These are phyloP conservation scores for Phrixothrix hirtus DNA, from an alignment of 2,888 invertebrate species.

Conservation along the genomic window DNA sequence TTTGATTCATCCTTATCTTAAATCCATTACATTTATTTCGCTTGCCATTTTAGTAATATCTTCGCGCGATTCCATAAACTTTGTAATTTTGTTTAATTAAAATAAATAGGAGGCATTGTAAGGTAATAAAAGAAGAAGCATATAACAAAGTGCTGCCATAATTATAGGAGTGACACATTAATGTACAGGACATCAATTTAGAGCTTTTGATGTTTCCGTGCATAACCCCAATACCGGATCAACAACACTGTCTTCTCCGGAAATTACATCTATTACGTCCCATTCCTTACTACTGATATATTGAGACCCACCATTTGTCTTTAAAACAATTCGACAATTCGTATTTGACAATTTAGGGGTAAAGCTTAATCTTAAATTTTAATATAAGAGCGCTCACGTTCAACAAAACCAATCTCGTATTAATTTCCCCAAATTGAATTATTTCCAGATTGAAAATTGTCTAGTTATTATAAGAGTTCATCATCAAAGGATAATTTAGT, in stretches of 20 bases:
- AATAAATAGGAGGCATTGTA: too few relatives aligned
- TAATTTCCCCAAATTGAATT: conserved; percentile 30
- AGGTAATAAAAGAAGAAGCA: too few relatives aligned
- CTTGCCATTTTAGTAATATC: too few relatives aligned
- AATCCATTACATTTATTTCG: too few relatives aligned
- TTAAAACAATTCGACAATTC: neutral
- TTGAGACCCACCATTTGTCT: conserved; percentile 10
- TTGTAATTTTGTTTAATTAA: too few relatives aligned
- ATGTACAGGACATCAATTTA: conserved; percentile 6
- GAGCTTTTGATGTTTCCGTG: conserved; percentile 21
- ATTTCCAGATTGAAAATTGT: conserved; percentile 30
- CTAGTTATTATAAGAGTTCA: conserved; percentile 25
- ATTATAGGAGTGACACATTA: too few relatives aligned
- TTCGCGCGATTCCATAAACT: too few relatives aligned
- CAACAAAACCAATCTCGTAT: conserved; percentile 30
- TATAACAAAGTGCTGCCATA: too few relatives aligned
- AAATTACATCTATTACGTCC: conserved; percentile 20
- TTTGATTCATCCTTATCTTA: too few relatives aligned
- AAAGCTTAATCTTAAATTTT: conserved; percentile 5
- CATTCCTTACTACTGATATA: conserved; percentile 11
- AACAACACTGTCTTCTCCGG: conserved; percentile 18
- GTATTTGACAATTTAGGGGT: neutral
- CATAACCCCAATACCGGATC: conserved; percentile 17
- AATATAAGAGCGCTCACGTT: conserved; percentile 9
- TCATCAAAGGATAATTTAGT: conserved; percentile 28